Conservation (phyloP, 2,797 vertebrate species). For the Anguilla obscura region DNA sequence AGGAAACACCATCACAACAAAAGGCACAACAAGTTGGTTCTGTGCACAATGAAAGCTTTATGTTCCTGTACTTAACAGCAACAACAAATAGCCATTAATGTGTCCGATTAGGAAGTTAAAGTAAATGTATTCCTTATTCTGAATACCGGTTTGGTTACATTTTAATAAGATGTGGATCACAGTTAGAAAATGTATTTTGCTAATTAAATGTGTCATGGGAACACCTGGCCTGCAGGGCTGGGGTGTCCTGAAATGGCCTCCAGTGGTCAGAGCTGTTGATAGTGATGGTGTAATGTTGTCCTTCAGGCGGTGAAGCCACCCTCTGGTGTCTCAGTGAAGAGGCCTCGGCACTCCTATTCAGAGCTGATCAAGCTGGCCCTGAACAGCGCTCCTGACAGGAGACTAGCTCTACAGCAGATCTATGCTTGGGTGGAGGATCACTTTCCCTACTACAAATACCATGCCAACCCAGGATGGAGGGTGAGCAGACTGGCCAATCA, state of each 20-base stretch:
- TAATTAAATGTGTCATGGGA: not conserved
- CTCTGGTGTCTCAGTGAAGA: constrained; percentile 23
- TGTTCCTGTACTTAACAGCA: not conserved
- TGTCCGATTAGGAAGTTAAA: not conserved
- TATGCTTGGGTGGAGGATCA: constrained; percentile 27
- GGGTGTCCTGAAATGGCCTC: not conserved
- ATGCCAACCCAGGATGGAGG: constrained; percentile 34
- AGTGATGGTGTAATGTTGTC: not conserved
- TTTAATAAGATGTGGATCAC: not conserved
- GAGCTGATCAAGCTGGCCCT: constrained; percentile 28
- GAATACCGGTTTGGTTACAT: not conserved
- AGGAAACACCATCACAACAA: not conserved
- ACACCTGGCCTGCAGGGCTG: not conserved
- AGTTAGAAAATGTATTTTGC: not conserved
- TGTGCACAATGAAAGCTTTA: not conserved
- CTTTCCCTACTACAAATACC: constrained; percentile 34
- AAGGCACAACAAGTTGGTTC: not conserved
- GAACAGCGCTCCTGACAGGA: constrained; percentile 30
- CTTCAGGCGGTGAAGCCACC: not conserved
- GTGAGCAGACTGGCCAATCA: not conserved
- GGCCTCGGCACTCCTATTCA: constrained; percentile 28
- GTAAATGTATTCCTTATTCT: not conserved
- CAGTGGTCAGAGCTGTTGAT: not conserved
- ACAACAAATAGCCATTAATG: not conserved
- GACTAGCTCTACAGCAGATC: constrained; percentile 37